Percentiles rank a stretch among this genome's conserved stretches.
These are phyloP conservation scores for Erythrolamprus reginae DNA, from an alignment of 2,113 vertebrate species.

Conservation along the genomic window DNA sequence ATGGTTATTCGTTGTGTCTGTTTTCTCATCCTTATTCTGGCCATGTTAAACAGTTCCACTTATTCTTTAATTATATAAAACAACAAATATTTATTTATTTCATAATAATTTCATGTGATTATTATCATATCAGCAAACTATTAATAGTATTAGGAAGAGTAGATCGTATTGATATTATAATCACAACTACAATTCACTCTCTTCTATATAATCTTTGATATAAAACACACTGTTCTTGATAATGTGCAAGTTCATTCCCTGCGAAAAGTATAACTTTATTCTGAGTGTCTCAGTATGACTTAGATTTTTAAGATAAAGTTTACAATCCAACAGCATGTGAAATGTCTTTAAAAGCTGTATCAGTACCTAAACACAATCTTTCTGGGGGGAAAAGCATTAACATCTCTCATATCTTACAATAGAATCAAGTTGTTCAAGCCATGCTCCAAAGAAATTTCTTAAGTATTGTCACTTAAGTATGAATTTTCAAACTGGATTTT, in stretches of 20 bases:
- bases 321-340: neutral
- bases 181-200: neutral
- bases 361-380: neutral
- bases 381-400: neutral
- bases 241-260: neutral
- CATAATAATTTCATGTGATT: no score
- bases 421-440: neutral
- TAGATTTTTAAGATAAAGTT: neutral
- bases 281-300: neutral
- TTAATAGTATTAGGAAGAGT: neutral
- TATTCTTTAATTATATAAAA: neutral
- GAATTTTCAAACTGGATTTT: neutral
- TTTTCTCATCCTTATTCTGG: neutral
- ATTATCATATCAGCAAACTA: neutral
- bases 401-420: neutral
- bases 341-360: neutral
- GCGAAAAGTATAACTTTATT: neutral
- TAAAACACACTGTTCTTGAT: neutral
- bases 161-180: neutral
- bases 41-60: neutral
- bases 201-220: neutral
- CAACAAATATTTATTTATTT: neutral
- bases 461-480: neutral
- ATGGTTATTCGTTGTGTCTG: neutral
- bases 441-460: neutral